These are phyloP conservation scores for Cephus rjabovi DNA, from an alignment of 2,888 invertebrate genomes.

Conservation along the genomic window DNA sequence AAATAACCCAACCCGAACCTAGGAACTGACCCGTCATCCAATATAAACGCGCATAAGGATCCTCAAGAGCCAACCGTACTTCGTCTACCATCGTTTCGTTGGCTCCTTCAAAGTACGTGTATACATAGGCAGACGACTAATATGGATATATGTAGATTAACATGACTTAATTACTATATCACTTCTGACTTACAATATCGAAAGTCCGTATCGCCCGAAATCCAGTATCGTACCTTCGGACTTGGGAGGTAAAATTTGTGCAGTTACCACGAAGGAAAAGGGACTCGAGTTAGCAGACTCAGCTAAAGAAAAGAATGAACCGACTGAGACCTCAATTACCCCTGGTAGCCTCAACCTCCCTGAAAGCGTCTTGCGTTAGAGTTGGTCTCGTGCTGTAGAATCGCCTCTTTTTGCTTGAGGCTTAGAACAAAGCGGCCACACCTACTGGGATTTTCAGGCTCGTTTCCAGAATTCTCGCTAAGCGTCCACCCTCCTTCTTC, in stretches of 20 bases:
- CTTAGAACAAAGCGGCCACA: neutral
- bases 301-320: conserved; percentile 36
- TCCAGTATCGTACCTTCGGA: neutral
- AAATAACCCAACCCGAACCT: neutral
- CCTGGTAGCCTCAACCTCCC: conserved; percentile 39
- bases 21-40: neutral
- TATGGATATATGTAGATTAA: neutral
- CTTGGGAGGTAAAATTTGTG: neutral
- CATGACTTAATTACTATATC: neutral
- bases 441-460: neutral
- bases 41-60: neutral
- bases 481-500: neutral
- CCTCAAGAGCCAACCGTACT: neutral
- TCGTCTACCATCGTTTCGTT: neutral
- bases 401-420: conserved; percentile 28
- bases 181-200: conserved; percentile 26
- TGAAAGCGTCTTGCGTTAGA: conserved; percentile 12
- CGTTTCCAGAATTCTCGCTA: neutral
- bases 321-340: conserved; percentile 50
- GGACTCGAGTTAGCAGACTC: neutral
- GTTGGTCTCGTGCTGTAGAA: conserved; percentile 32
- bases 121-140: neutral
- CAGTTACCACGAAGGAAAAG: neutral
- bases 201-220: conserved; percentile 3
- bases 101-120: neutral